phyloP scores from a whole-genome alignment of 1,140 invertebrate species.

The Drosophila bocki region DNA sequence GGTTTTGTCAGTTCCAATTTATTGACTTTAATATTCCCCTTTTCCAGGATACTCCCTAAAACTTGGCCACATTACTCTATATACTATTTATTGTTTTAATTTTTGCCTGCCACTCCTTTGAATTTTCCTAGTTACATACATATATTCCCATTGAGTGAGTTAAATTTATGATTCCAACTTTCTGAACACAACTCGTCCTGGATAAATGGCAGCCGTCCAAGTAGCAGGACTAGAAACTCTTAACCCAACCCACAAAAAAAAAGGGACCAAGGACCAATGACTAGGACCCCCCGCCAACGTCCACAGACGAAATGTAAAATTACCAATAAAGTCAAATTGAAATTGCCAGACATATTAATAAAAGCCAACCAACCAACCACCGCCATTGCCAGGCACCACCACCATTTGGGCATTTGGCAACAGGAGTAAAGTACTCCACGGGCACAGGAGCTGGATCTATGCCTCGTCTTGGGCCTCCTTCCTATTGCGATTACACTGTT shows the following conservation, averaged over 20 bases:
- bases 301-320: conserved; percentile 71
- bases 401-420: conserved; percentile 18
- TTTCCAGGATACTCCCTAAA: neutral
- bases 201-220: conserved; percentile 43
- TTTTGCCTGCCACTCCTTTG: neutral
- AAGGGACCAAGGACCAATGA: neutral
- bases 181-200: conserved; percentile 14
- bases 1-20: neutral
- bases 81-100: conserved; percentile 19
- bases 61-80: neutral
- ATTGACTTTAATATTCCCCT: neutral
- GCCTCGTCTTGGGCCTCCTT: conserved; percentile 23
- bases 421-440: conserved; percentile 3
- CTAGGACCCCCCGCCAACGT: conserved; percentile 13
- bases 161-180: conserved; percentile 22
- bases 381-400: conserved; percentile 26
- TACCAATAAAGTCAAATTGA: conserved; percentile 83
- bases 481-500: conserved; percentile 12
- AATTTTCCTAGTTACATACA: neutral
- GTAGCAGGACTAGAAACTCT: conserved; percentile 10
- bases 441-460: conserved; percentile 14
- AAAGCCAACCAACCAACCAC: conserved; percentile 58
- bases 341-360: conserved; percentile 84
- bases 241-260: neutral
- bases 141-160: conserved; percentile 7